A percentile compares a stretch with the other conserved stretches of the same genome.
Evolutionary conservation across 1,140 invertebrate genomes (phyloP).

Genomic region (Dinothrombium tinctorium): DNA sequence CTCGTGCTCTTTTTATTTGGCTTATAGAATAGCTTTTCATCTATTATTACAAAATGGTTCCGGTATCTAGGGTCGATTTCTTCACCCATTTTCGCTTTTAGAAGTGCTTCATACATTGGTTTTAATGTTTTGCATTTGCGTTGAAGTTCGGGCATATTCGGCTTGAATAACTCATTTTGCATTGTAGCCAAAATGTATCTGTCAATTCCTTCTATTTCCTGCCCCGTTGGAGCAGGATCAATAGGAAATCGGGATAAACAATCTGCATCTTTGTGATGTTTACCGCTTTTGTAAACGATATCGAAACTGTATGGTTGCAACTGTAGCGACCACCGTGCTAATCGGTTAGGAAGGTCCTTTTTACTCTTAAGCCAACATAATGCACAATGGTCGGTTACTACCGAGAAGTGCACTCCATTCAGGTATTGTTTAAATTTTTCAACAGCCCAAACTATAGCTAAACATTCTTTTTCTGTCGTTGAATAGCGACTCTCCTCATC

Average conservation of each 20-base stretch:
- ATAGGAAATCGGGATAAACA: background rate
- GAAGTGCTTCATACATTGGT: too few species aligned
- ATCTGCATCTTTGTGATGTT: background rate
- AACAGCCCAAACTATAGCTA: slow-evolving; percentile 26
- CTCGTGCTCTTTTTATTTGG: too few species aligned
- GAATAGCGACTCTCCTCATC: slow-evolving; percentile 23
- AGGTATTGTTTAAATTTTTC: slow-evolving; percentile 26
- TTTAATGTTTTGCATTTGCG: too few species aligned
- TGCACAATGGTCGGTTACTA: slow-evolving; percentile 27
- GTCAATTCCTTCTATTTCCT: slow-evolving; percentile 4
- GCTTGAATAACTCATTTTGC: too few species aligned
- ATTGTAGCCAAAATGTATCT: too few species aligned
- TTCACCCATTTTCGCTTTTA: too few species aligned
- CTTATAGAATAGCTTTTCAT: too few species aligned
- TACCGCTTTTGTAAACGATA: slow-evolving; percentile 13
- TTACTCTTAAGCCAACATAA: slow-evolving; percentile 23
- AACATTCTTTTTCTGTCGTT: slow-evolving; percentile 25
- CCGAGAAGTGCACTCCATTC: slow-evolving; percentile 23
- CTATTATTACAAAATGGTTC: too few species aligned
- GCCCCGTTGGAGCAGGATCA: slow-evolving; percentile 19
- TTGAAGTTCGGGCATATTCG: too few species aligned
- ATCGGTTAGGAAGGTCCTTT: slow-evolving; percentile 20
- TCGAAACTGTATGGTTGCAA: slow-evolving; percentile 25
- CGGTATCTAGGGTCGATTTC: too few species aligned
- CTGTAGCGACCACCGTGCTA: slow-evolving; percentile 26